Percentiles rank a stretch among this genome's conserved stretches.
phyloP scores from a whole-genome alignment of 2,888 invertebrate species.

The Ophion slaviceki region DNA sequence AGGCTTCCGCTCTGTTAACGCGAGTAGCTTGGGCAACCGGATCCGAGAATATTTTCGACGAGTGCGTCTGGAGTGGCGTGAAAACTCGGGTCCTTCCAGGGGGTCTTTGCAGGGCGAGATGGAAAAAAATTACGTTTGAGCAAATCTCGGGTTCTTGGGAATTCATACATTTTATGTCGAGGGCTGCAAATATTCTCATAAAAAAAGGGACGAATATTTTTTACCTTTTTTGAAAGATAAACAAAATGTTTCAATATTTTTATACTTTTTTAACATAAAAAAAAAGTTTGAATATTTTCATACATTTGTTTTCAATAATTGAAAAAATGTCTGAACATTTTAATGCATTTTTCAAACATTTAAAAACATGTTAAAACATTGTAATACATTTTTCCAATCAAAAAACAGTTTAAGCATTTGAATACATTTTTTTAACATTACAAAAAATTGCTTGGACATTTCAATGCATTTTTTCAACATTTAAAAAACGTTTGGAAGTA shows the following conservation, averaged over 20 bases:
- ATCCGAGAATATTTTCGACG: background rate
- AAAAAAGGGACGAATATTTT: background rate
- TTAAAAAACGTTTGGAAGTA: background rate
- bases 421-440: background rate
- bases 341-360: background rate
- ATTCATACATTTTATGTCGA: no score
- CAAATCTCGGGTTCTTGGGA: no score
- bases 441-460: background rate
- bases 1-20: background rate
- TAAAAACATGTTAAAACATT: background rate
- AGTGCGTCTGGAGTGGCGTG: background rate
- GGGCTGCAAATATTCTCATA: background rate
- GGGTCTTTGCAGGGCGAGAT: background rate
- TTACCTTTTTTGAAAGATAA: background rate
- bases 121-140: background rate
- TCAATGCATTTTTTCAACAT: background rate
- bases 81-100: background rate
- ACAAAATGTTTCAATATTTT: background rate
- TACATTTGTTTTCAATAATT: background rate
- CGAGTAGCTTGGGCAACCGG: background rate
- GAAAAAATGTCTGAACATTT: background rate
- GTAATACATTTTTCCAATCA: background rate
- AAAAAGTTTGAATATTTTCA: background rate
- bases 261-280: background rate
- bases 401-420: background rate